These are phyloP conservation scores for Columba janthina DNA, from an alignment of 2,113 vertebrate genomes.

Conservation along the genomic window DNA sequence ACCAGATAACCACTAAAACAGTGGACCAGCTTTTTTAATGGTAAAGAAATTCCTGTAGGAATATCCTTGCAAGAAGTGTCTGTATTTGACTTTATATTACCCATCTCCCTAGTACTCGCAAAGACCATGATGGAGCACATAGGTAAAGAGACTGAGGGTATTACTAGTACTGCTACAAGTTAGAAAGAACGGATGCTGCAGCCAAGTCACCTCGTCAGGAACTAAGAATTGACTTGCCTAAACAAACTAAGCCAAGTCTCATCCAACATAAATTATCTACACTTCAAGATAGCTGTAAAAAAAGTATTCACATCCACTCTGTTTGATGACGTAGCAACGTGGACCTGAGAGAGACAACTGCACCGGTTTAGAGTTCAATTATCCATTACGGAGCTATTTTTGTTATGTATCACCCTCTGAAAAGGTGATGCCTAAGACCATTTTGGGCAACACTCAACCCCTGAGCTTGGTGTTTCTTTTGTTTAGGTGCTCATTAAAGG, in stretches of 20 bases:
- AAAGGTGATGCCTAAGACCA: background rate
- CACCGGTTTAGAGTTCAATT: background rate
- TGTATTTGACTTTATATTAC: background rate
- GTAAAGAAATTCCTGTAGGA: background rate
- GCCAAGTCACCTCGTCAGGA: background rate
- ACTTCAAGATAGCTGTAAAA: background rate
- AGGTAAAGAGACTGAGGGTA: background rate
- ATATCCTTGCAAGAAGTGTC: background rate
- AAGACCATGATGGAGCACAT: fast-evolving
- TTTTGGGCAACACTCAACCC: background rate
- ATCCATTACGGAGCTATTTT: background rate
- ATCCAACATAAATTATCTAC: background rate
- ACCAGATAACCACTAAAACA: background rate
- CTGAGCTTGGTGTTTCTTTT: background rate
- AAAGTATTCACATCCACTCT: background rate
- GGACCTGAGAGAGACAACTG: background rate
- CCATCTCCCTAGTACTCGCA: background rate
- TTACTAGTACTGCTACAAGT: background rate
- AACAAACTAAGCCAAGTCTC: background rate
- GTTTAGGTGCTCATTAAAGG: background rate
- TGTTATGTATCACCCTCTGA: background rate
- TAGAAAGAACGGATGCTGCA: background rate
- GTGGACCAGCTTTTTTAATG: background rate
- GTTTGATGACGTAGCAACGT: background rate
- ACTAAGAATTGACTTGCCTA: background rate